phyloP scores from a whole-genome alignment of 2,797 vertebrate genomes.

The Phrynocephalus guinanensis region DNA sequence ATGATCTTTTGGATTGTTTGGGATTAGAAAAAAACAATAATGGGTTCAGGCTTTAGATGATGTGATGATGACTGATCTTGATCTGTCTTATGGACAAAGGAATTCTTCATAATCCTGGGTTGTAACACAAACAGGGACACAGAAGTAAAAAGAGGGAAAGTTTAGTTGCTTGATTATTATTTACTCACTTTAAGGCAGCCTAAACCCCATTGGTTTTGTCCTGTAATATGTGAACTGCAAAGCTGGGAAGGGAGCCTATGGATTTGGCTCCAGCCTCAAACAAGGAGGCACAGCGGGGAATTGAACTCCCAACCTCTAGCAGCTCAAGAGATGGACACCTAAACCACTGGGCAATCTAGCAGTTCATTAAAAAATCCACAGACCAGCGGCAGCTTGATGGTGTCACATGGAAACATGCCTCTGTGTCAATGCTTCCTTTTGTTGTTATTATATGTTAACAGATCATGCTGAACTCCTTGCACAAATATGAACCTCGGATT shows the following conservation, averaged over 20 bases:
- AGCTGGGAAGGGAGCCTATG: too few relatives aligned
- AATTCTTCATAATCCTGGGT: background rate
- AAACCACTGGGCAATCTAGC: too few relatives aligned
- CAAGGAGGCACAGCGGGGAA: too few relatives aligned
- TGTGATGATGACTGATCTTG: background rate
- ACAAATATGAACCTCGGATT: slow-evolving; percentile 86
- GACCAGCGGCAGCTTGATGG: rapidly evolving
- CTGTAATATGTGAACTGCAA: too few relatives aligned
- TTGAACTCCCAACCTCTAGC: too few relatives aligned
- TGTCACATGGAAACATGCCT: background rate
- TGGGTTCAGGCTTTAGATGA: background rate
- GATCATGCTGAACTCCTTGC: slow-evolving; percentile 89
- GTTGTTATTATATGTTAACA: slow-evolving; percentile 38
- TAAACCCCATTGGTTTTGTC: rapidly evolving
- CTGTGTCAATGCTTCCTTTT: slow-evolving; percentile 18
- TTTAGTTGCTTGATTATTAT: too few relatives aligned
- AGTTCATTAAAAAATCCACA: background rate
- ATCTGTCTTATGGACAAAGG: background rate
- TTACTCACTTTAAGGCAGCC: background rate
- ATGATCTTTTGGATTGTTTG: background rate
- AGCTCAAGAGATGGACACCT: too few relatives aligned
- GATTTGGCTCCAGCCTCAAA: too few relatives aligned
- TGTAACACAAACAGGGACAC: background rate
- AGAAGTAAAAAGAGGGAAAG: background rate
- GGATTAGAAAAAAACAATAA: rapidly evolving